phyloP scores from a whole-genome alignment of 2,797 vertebrate genomes.

The Tenualosa ilisha region DNA sequence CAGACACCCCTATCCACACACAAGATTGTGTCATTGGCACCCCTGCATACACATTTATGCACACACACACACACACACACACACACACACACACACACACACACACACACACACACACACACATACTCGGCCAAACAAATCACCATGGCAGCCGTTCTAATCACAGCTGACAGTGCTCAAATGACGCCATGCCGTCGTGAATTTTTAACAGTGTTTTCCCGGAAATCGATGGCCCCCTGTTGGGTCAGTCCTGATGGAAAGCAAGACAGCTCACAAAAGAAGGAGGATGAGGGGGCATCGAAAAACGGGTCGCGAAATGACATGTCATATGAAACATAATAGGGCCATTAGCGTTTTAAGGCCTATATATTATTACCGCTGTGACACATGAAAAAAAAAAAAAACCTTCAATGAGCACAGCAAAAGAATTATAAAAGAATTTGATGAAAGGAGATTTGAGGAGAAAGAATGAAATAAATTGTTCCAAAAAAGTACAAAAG shows the following conservation, averaged over 20 bases:
- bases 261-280: neutral
- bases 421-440: neutral
- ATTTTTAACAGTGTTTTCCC: constrained; percentile 5
- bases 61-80: too few species aligned
- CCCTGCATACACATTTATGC: neutral
- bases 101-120: neutral
- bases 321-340: neutral
- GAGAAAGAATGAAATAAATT: neutral
- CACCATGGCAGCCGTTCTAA: constrained; percentile 11
- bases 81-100: neutral
- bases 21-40: neutral
- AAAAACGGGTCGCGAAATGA: neutral
- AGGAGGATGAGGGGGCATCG: neutral
- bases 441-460: neutral
- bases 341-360: neutral
- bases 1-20: neutral
- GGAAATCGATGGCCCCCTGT: neutral
- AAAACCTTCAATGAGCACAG: neutral
- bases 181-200: constrained; percentile 15
- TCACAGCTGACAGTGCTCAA: constrained; percentile 19
- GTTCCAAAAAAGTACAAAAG: neutral
- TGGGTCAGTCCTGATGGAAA: neutral
- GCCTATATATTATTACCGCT: neutral
- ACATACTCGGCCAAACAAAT: neutral
- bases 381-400: neutral